A percentile compares a stretch with the other conserved stretches of the same genome.
These are phyloP conservation scores for Druceiella hillmani DNA, from an alignment of 2,888 invertebrate species.

Conservation along the genomic window DNA sequence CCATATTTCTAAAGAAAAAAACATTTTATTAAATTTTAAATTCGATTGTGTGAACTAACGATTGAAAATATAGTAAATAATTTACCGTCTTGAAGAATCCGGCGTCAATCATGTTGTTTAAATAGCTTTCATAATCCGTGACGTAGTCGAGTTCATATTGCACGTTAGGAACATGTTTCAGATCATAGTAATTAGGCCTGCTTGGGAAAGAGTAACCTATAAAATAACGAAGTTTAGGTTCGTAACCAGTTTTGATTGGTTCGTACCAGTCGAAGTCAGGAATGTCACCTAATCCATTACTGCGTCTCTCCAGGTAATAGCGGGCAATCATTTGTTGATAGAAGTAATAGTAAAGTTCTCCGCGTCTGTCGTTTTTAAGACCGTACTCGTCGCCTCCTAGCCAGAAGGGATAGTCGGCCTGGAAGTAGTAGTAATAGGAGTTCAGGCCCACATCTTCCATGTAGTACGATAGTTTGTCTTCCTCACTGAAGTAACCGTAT, in stretches of 20 bases:
- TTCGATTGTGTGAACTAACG: too few relatives aligned
- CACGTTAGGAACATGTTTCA: constrained; percentile 42
- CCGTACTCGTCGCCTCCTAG: constrained; percentile 48
- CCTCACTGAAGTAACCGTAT: constrained; percentile 48
- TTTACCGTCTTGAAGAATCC: constrained; percentile 38
- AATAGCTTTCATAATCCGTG: constrained; percentile 36
- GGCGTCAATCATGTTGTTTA: constrained; percentile 43
- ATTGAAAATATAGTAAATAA: too few relatives aligned
- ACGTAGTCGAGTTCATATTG: constrained; percentile 27
- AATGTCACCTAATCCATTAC: constrained; percentile 53
- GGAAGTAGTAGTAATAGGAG: constrained; percentile 60
- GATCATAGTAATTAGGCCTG: constrained; percentile 52
- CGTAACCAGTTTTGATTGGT: constrained; percentile 49
- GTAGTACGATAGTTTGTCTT: constrained; percentile 60
- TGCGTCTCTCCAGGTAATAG: constrained; percentile 60
- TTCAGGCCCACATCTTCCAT: constrained; percentile 66
- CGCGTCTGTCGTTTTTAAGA: constrained; percentile 48
- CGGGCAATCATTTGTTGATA: constrained; percentile 53
- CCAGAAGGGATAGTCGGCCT: constrained; percentile 60
- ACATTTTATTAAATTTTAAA: too few relatives aligned
- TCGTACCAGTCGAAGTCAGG: constrained; percentile 51
- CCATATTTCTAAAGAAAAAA: too few relatives aligned
- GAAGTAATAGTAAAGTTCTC: constrained; percentile 57
- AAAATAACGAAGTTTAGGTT: constrained; percentile 47
- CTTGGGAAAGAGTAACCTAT: constrained; percentile 54